Percentiles rank a stretch among this genome's conserved stretches.
These are phyloP conservation scores for Drepana falcataria DNA, from an alignment of 2,888 invertebrate species.

Conservation along the genomic window DNA sequence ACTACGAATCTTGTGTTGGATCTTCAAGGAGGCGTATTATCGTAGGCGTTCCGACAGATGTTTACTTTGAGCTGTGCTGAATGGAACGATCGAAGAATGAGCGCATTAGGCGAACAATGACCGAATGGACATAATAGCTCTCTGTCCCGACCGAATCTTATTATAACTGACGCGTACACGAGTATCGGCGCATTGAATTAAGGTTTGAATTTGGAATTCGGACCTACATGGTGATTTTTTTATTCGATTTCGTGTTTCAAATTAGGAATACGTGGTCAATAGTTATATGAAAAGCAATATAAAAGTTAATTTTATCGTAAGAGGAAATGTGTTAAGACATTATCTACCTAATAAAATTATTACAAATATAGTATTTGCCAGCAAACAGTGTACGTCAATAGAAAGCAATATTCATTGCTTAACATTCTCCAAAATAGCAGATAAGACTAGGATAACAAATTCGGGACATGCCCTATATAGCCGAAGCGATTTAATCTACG, in stretches of 20 bases:
- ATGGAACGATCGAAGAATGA: slow-evolving; percentile 42
- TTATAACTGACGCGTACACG: slow-evolving; percentile 53
- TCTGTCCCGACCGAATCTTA: slow-evolving; percentile 56
- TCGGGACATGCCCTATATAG: slow-evolving; percentile 27
- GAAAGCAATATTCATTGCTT: too few relatives aligned
- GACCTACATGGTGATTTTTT: too few relatives aligned
- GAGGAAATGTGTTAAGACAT: too few relatives aligned
- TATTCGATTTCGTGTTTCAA: too few relatives aligned
- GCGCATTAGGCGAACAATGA: slow-evolving; percentile 52
- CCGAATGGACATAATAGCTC: slow-evolving; percentile 47
- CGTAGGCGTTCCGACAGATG: slow-evolving; percentile 56
- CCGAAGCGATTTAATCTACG: slow-evolving; percentile 32
- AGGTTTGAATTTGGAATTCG: background rate
- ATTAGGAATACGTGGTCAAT: slow-evolving; percentile 6
- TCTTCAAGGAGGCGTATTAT: slow-evolving; percentile 27
- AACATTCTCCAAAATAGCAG: background rate
- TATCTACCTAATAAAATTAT: too few relatives aligned
- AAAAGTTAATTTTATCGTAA: too few relatives aligned
- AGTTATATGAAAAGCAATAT: too few relatives aligned
- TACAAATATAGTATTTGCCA: too few relatives aligned
- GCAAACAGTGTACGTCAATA: too few relatives aligned
- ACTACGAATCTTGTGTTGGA: background rate
- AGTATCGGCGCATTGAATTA: slow-evolving; percentile 13
- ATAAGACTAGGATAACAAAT: slow-evolving; percentile 7
- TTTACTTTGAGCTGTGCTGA: slow-evolving; percentile 41